These are phyloP conservation scores for Zaprionus lineosus DNA, from an alignment of 2,888 invertebrate genomes.

Conservation along the genomic window DNA sequence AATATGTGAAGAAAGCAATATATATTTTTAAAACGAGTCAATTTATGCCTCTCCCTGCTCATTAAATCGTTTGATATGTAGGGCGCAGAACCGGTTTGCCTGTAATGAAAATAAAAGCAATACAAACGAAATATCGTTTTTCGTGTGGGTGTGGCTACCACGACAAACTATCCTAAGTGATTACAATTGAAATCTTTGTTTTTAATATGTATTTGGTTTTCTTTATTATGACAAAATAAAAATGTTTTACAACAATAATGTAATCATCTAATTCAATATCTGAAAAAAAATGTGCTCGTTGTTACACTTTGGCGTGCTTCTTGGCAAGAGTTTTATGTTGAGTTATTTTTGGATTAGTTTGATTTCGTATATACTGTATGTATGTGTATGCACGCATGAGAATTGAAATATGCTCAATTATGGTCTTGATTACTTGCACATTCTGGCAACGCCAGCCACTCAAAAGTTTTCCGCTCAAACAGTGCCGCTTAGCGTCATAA, in stretches of 20 bases:
- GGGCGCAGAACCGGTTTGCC: slow-evolving; percentile 47
- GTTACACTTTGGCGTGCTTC: slow-evolving; percentile 2
- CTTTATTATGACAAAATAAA: slow-evolving; percentile 47
- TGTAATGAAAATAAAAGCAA: slow-evolving; percentile 14
- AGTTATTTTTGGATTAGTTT: slow-evolving; percentile 57
- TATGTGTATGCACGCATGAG: slow-evolving; percentile 14
- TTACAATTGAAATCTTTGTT: slow-evolving; percentile 16
- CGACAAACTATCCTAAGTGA: slow-evolving; percentile 7
- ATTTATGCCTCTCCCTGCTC: slow-evolving; percentile 25
- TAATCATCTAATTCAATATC: too few relatives aligned
- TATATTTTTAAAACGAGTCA: slow-evolving; percentile 49
- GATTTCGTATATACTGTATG: neutral
- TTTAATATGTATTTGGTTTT: slow-evolving; percentile 60
- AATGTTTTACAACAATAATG: slow-evolving; percentile 55
- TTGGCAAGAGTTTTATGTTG: slow-evolving; percentile 20
- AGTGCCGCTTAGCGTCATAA: neutral
- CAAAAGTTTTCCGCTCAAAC: slow-evolving; percentile 24
- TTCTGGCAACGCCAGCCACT: slow-evolving; percentile 38
- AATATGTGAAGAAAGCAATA: slow-evolving; percentile 46
- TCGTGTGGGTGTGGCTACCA: slow-evolving; percentile 44
- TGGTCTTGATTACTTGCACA: neutral
- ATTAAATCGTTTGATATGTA: slow-evolving; percentile 16
- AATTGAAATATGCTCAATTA: slow-evolving; percentile 25
- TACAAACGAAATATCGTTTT: slow-evolving; percentile 3
- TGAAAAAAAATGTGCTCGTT: slow-evolving; percentile 1